phyloP scores from a whole-genome alignment of 1,140 invertebrate genomes.

The Drosophila erecta region DNA sequence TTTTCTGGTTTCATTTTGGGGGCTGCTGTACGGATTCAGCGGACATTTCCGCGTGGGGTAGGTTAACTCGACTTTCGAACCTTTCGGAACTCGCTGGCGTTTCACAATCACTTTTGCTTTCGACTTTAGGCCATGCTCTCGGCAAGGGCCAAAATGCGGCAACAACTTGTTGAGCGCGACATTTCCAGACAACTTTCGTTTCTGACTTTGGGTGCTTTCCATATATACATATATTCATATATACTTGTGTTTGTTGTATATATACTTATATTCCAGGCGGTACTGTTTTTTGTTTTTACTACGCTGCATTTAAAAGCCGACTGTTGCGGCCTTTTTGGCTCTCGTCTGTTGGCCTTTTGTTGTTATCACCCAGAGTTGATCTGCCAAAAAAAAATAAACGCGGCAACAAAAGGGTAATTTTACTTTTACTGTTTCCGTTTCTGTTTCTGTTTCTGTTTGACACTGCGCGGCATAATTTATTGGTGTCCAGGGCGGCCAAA shows the following conservation, averaged over 20 bases:
- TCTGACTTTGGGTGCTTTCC: conserved; percentile 67
- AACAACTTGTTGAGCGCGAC: conserved; percentile 66
- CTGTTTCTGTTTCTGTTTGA: conserved; percentile 29
- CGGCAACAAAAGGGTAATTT: conserved; percentile 64
- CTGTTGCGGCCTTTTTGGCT: conserved; percentile 33
- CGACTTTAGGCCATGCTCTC: conserved; percentile 60
- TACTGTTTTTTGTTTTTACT: conserved; percentile 47
- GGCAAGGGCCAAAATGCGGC: conserved; percentile 53
- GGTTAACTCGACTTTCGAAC: conserved; percentile 67
- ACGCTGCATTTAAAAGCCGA: conserved; percentile 44
- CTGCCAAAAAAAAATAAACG: conserved; percentile 40
- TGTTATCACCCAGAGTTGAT: conserved; percentile 50
- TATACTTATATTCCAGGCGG: conserved; percentile 31
- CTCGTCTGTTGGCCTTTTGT: conserved; percentile 52
- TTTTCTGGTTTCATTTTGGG: background rate
- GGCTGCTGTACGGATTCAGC: conserved; percentile 39
- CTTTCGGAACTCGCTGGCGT: conserved; percentile 50
- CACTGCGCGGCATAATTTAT: conserved; percentile 72
- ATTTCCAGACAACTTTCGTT: conserved; percentile 82
- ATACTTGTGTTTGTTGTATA: conserved; percentile 1
- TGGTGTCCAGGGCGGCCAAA: conserved; percentile 28
- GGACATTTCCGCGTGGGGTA: conserved; percentile 63
- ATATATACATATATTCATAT: conserved; percentile 42
- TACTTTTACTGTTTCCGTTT: conserved; percentile 9
- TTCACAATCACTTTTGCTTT: conserved; percentile 83